Percentiles rank a stretch among this genome's conserved stretches.
Evolutionary conservation across 2,888 invertebrate species (phyloP).

Genomic region (Volucella bombylans): DNA sequence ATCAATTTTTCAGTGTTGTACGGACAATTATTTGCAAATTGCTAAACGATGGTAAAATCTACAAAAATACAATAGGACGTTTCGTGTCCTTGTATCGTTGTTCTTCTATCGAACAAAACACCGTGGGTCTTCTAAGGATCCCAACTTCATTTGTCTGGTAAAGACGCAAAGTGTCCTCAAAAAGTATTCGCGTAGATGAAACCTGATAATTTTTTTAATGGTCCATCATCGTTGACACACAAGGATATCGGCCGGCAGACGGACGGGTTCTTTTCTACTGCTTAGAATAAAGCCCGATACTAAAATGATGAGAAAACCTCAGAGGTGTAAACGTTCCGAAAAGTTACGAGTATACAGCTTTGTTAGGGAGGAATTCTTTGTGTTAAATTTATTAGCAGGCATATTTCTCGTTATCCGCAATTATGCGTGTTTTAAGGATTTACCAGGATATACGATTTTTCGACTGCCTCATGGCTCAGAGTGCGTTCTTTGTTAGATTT

Average conservation of each 20-base stretch:
- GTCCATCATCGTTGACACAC: conserved; percentile 38
- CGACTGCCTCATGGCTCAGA: neutral
- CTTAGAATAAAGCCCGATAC: conserved; percentile 12
- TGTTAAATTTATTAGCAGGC: conserved; percentile 41
- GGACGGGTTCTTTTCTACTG: conserved; percentile 11
- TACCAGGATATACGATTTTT: conserved; percentile 17
- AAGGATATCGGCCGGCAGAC: conserved; percentile 48
- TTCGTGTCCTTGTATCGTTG: conserved; percentile 25
- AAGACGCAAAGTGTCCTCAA: conserved; percentile 51
- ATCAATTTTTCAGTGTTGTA: conserved; percentile 55
- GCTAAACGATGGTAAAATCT: conserved; percentile 57
- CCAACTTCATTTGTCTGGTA: conserved; percentile 35
- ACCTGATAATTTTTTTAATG: conserved; percentile 46
- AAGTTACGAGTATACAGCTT: conserved; percentile 5
- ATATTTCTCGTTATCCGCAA: conserved; percentile 43
- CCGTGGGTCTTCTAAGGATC: conserved; percentile 2
- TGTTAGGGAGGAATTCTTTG: conserved; percentile 18
- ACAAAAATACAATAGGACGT: conserved; percentile 44
- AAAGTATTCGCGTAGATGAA: conserved; percentile 22
- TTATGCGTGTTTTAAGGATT: conserved; percentile 32
- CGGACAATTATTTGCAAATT: conserved; percentile 66
- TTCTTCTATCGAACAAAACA: neutral
- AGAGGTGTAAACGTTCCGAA: conserved; percentile 47
- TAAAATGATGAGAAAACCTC: conserved; percentile 25
- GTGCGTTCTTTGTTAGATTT: conserved; percentile 5